These are phyloP conservation scores for Xiphophorus hellerii DNA, from an alignment of 2,113 vertebrate genomes.

Conservation along the genomic window DNA sequence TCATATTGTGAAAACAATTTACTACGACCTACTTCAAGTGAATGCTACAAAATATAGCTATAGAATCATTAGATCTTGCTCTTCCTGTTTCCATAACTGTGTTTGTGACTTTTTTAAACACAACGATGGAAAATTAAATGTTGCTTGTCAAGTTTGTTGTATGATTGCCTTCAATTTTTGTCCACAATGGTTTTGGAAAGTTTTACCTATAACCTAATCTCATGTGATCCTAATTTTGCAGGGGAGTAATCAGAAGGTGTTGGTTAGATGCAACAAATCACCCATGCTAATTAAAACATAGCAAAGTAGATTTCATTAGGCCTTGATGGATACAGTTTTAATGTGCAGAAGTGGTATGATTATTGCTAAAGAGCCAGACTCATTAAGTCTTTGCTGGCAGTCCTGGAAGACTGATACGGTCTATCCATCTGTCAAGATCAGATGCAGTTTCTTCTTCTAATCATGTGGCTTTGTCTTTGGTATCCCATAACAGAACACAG, in stretches of 20 bases:
- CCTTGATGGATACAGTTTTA: not conserved
- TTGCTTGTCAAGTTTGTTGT: too few species aligned
- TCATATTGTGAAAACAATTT: not conserved
- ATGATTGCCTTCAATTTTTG: too few species aligned
- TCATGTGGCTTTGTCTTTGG: not conserved
- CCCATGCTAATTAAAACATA: not conserved
- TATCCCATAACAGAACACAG: not conserved
- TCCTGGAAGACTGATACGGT: not conserved
- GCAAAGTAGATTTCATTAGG: constrained; percentile 12
- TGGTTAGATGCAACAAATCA: not conserved
- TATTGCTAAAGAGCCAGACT: constrained; percentile 1
- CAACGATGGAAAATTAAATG: too few species aligned
- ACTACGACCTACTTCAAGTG: not conserved
- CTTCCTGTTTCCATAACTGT: too few species aligned
- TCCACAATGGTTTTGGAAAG: too few species aligned
- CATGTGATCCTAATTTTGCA: not conserved
- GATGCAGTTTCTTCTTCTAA: constrained; percentile 3
- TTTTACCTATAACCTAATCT: not conserved
- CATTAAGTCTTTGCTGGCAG: not conserved
- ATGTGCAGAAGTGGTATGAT: not conserved
- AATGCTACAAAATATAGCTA: not conserved
- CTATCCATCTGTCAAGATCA: not conserved
- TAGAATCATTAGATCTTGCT: not conserved
- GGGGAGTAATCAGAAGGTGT: not conserved
- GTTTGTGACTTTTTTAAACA: too few species aligned